Evolutionary conservation across 1,140 invertebrate genomes (phyloP), one percentile per base, ranked within the genome.

Genomic region (Drosophila asahinai): DNA sequence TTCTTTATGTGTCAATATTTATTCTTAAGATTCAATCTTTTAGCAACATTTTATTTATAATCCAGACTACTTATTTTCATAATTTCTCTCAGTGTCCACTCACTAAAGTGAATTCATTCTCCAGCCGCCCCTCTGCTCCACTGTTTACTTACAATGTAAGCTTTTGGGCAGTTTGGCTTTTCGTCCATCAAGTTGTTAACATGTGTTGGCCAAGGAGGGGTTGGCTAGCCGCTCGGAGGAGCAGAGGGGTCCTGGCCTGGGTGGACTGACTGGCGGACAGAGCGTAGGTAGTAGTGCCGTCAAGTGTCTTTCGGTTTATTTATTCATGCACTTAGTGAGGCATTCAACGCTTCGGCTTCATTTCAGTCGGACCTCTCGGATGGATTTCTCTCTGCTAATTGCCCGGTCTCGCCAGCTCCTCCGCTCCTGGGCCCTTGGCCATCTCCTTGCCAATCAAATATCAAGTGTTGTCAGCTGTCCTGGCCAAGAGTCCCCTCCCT

Each of bases 251-350:
- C 54, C n/a, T 45, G 33, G 38, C 15, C 27, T 25, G 47, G 70
- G 45, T 49, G 33, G 38, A 27, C 33, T 48, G 19, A 36, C 25
- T 6, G 61, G 19, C 12, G 7, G 47, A 17, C 42, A 15, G 52
- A 43, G 66, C 64, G 67, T 68, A 45, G 63, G 48, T 55, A 58
- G 65, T 40, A 61, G 72, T 63, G 63, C 55, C 68, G 73, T 84
- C 78, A 86, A 86, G 81, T 84, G 81, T 80, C 66, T 87, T 78
- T 90, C 52, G 70, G 78, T 80, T 89, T 89, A 89, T 89, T 89
- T 89, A 89, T 89, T 89, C 86, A 89, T 89, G 86, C 79, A 89
- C 86, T 89, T 90, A 86, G 81, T 90, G 86, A 84, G 77, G 84
- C 81, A 89, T 90, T 89, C 84, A 89, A 80, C 81, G 81, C 81